Conservation (phyloP, 2,113 vertebrate species). For the Larimichthys polyactis region DNA sequence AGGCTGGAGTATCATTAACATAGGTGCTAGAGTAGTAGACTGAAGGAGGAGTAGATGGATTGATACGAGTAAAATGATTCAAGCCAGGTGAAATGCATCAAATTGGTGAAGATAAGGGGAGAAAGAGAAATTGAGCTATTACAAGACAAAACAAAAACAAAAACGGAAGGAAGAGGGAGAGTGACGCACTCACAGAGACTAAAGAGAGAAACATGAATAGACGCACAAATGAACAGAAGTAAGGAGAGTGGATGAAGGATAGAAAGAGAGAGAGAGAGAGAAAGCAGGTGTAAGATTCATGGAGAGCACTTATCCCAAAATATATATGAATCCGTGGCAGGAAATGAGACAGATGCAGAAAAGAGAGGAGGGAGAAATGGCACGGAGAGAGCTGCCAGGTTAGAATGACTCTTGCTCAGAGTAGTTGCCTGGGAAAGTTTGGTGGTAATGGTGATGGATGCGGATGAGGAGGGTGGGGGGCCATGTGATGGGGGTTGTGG, state of each 20-base stretch:
- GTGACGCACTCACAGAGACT: slow-evolving; percentile 42
- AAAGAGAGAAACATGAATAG: slow-evolving; percentile 68
- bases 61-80: slow-evolving; percentile 60
- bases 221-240: slow-evolving; percentile 56
- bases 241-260: slow-evolving; percentile 61
- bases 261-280: slow-evolving; percentile 49
- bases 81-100: slow-evolving; percentile 75
- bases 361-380: slow-evolving; percentile 64
- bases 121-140: slow-evolving; percentile 75
- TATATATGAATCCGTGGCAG: slow-evolving; percentile 76
- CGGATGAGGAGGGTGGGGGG: slow-evolving; percentile 13
- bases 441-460: slow-evolving; percentile 74
- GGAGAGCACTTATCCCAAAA: slow-evolving; percentile 77
- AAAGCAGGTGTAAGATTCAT: slow-evolving; percentile 76
- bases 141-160: slow-evolving; percentile 48
- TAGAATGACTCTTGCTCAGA: slow-evolving; percentile 60
- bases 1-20: slow-evolving; percentile 40
- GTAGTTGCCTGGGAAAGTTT: slow-evolving; percentile 68
- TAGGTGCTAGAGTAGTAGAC: slow-evolving; percentile 33
- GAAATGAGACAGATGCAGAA: slow-evolving; percentile 78
- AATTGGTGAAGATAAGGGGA: slow-evolving; percentile 70
- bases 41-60: slow-evolving; percentile 52
- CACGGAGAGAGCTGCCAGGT: slow-evolving; percentile 65
- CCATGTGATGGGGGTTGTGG: slow-evolving; percentile 19
- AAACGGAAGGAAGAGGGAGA: slow-evolving; percentile 46